A percentile compares a stretch with the other conserved stretches of the same genome.
phyloP scores from a whole-genome alignment of 2,113 vertebrate species.

The Copsychus sechellarum region DNA sequence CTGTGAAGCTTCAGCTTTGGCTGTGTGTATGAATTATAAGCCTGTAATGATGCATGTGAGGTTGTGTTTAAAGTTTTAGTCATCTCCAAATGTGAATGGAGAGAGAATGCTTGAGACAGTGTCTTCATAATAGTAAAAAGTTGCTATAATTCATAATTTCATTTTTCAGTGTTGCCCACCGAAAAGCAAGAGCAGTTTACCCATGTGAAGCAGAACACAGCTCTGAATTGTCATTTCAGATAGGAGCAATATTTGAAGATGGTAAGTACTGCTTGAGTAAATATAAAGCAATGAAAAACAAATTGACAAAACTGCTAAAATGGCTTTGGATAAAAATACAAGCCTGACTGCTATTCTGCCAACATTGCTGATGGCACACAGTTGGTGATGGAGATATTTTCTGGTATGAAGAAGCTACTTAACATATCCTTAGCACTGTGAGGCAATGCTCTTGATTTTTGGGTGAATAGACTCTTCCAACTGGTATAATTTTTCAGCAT shows the following conservation, averaged over 20 bases:
- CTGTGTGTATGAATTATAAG: neutral
- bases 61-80: neutral
- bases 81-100: neutral
- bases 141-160: neutral
- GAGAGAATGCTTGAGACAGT: neutral
- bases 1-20: slow-evolving; percentile 7
- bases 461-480: neutral
- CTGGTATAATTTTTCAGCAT: neutral
- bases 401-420: neutral
- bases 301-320: slow-evolving; percentile 19
- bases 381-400: neutral
- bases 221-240: slow-evolving; percentile 95
- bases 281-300: slow-evolving; percentile 28
- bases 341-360: neutral
- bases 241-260: slow-evolving; percentile 93
- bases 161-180: slow-evolving; percentile 79
- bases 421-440: neutral
- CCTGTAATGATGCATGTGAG: neutral
- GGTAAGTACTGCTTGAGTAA: slow-evolving; percentile 83
- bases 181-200: slow-evolving; percentile 93
- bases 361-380: neutral
- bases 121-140: neutral
- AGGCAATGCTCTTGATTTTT: neutral
- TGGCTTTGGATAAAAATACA: slow-evolving; percentile 25
- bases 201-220: slow-evolving; percentile 95